Evolutionary conservation across 2,888 invertebrate genomes (phyloP), one percentile per base, ranked within the genome.

Genomic region (Acronicta psi): DNA sequence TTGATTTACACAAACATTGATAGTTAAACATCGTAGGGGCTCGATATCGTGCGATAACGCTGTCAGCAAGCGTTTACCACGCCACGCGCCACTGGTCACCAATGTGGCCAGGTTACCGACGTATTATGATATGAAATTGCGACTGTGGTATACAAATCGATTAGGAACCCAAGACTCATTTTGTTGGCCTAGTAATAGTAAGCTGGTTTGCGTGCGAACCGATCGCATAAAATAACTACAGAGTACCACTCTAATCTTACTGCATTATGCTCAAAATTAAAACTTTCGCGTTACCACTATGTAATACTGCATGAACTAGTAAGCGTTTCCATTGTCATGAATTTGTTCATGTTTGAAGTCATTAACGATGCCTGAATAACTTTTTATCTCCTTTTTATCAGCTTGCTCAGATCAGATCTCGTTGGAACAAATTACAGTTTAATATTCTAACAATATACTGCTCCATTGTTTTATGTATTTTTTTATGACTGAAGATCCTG

Each of bases 81-180:
- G 16, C 45, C 53, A 69, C 59, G 73, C 59, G 59, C 68, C 61
- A 57, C 42, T 73, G 64, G 13, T 4, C 54, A 43, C 41, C 43
- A 61, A 55, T 55, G 67, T 41, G 43, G 41, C 49, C 43, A 49
- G 40, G 67, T 52, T 73, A 63, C 52, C 59, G 44, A 42, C 54
- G 56, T 45, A 49, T 57, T 40, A n/a, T 41, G 13, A 31, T 31
- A 41, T 36, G 2, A 52, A 68, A 60, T 59, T 49, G 62, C 54
- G 56, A 58, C 44, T 20, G 36, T 45, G 36, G 58, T 59, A 75
- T 64, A 59, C 51, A 60, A 65, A 60, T 53, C 47, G 61, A 69
- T 73, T 59, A 63, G 43, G 20, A 71, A 65, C 68, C 69, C 62
- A 38, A 46, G 61, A 69, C 54, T 56, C 17, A 70, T 63, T 67